Base-by-base conservation (phyloP, 2,797 vertebrate genomes). In the Oreortyx pictus region DNA sequence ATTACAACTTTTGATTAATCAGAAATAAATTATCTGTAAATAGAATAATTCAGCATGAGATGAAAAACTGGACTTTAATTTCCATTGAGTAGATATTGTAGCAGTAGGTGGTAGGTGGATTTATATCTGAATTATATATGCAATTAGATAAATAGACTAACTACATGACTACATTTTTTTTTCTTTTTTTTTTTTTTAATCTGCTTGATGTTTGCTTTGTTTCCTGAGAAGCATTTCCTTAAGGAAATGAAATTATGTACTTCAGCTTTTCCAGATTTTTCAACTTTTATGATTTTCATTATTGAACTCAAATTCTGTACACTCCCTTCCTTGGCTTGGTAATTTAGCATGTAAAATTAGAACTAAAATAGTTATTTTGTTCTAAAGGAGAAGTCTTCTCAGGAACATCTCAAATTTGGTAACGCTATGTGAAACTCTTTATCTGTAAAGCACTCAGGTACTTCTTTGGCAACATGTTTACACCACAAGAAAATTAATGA, bases 21-120 rank as follows among this genome's bases (percentile, higher is more conserved):
- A 67, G 47, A 94, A 93, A 90, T 68, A 41, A 79, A 73, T 47
- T 60, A 75, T 29, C 73, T 86, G 74, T 76, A 92, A 93, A 89
- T 86, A 93, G 59, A 91, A 78, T 92, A 90, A 94, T 92, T 83
- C 41, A 64, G 25, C 35, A 91, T 33, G 43, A 81, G 76, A 29
- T 73, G 92, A 93, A 93, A 44, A 86, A 87, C 62, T 31, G 3
- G 74, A 64, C 88, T 93, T 89, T 92, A 60, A 78, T 89, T 90
- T 89, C 50, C 35, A 91, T 25, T 37, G 82, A 33, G 73, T 70
- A 31, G 47, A 82, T 87, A 92, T 54, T 71, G 57, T 75, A 80
- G 61, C 65, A 61, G 33, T 87, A 67, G 24, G 85, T 61, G 60
- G 37, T 33, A 85, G 50, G 75, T 88, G 35, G 57, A 82, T 94